Conservation (phyloP, 2,888 invertebrate genomes). For the Amiota mariae region DNA sequence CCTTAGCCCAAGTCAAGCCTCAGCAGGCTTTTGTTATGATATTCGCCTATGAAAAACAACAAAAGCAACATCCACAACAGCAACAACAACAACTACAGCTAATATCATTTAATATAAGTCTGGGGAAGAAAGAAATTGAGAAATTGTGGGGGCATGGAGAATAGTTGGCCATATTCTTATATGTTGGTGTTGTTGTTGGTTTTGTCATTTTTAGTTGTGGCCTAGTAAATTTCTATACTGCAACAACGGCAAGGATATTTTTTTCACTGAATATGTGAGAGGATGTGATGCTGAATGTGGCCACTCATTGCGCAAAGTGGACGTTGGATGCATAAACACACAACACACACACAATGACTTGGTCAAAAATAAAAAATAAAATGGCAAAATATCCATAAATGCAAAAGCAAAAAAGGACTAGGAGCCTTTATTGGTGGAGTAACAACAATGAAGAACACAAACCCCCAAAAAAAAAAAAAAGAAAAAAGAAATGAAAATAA, state of each 20-base stretch:
- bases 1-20: not conserved
- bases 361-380: not conserved
- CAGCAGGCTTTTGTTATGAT: not conserved
- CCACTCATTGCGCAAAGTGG: constrained; percentile 25
- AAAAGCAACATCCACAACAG: no score
- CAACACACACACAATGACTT: constrained; percentile 3
- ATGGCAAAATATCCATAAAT: not conserved
- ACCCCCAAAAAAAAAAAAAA: constrained; percentile 38
- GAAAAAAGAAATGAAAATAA: constrained; percentile 24
- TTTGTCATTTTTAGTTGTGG: constrained; percentile 12
- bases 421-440: constrained; percentile 21
- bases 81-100: not conserved
- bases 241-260: not conserved
- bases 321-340: not conserved
- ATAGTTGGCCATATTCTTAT: constrained; percentile 5
- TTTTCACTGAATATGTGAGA: not conserved
- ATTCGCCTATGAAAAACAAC: no score
- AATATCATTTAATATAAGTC: constrained; percentile 2
- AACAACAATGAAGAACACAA: constrained; percentile 37
- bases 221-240: constrained; percentile 19
- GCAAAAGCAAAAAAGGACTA: not conserved
- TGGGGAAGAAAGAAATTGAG: no score
- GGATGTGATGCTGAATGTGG: constrained; percentile 1
- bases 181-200: constrained; percentile 8
- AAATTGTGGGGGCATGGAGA: not conserved